phyloP scores from a whole-genome alignment of 2,113 vertebrate species.

The Callionymus lyra region DNA sequence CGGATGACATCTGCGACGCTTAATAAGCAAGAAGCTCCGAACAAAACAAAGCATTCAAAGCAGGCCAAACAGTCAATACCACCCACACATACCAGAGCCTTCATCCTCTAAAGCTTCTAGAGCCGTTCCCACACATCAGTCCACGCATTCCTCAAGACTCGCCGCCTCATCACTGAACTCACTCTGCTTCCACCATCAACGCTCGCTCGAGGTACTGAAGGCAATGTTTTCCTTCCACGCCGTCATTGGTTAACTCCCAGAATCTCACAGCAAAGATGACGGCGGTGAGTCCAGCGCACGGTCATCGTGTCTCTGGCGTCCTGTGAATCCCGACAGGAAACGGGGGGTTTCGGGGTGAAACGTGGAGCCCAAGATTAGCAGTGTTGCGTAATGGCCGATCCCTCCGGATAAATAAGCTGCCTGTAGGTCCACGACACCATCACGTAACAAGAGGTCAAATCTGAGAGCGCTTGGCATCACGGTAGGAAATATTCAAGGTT shows the following conservation, averaged over 20 bases:
- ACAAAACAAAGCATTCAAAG: constrained; percentile 49
- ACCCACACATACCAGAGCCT: constrained; percentile 35
- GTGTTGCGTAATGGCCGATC: constrained; percentile 36
- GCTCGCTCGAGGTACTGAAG: background rate
- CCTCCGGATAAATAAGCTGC: constrained; percentile 47
- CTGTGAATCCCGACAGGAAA: constrained; percentile 31
- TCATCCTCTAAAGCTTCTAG: constrained; percentile 24
- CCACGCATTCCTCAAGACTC: constrained; percentile 14
- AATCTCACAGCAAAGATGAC: constrained; percentile 6
- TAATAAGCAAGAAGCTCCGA: constrained; percentile 26
- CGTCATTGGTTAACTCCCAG: background rate
- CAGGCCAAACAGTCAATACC: constrained; percentile 42
- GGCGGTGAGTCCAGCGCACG: background rate
- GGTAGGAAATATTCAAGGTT: constrained; percentile 16
- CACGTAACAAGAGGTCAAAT: constrained; percentile 34
- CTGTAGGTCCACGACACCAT: constrained; percentile 34
- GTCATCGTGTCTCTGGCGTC: background rate
- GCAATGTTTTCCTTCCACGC: background rate
- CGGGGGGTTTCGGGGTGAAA: constrained; percentile 24
- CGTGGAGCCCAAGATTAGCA: constrained; percentile 20
- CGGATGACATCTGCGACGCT: constrained; percentile 25
- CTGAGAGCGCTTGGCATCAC: constrained; percentile 26
- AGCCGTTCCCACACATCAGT: constrained; percentile 18
- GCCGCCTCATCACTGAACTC: constrained; percentile 23
- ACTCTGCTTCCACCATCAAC: constrained; percentile 22